phyloP scores from a whole-genome alignment of 2,888 invertebrate genomes.

The Andrena dorsata region DNA sequence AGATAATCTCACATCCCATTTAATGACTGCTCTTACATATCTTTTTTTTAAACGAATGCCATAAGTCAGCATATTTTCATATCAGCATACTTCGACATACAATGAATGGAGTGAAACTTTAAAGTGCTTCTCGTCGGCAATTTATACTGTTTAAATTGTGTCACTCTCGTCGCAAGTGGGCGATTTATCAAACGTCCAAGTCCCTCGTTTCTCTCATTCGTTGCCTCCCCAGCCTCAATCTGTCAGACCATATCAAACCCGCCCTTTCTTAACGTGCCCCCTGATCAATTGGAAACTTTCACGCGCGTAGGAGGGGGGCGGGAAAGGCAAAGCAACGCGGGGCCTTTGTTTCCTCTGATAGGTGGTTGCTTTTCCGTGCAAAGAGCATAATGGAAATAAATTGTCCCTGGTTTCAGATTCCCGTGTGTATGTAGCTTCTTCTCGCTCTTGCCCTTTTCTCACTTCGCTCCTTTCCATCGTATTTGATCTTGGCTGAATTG shows the following conservation, averaged over 20 bases:
- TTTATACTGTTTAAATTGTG: neutral
- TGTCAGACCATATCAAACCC: conserved; percentile 33
- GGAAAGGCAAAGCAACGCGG: conserved; percentile 17
- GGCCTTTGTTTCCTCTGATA: conserved; percentile 38
- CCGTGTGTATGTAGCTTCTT: neutral
- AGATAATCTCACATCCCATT: neutral
- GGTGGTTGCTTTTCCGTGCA: conserved; percentile 30
- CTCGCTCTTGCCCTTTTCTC: conserved; percentile 2
- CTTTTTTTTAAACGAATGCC: no score
- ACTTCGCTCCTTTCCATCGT: conserved; percentile 38
- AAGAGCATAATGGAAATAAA: conserved; percentile 75
- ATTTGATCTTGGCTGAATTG: conserved; percentile 74
- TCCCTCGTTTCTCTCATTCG: conserved; percentile 34
- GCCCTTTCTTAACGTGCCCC: conserved; percentile 21
- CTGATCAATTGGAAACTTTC: conserved; percentile 57
- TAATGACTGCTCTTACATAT: no score
- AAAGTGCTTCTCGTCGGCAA: neutral
- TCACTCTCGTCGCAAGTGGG: neutral
- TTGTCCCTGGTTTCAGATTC: conserved; percentile 59
- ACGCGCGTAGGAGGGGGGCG: conserved; percentile 17
- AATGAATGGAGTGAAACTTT: neutral
- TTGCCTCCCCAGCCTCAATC: conserved; percentile 33
- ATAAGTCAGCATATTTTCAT: no score
- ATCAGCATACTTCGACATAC: neutral
- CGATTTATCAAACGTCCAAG: conserved; percentile 45